Base-by-base conservation (phyloP, 2,113 vertebrate genomes). In the Ptilorrhoa leucosticta region DNA sequence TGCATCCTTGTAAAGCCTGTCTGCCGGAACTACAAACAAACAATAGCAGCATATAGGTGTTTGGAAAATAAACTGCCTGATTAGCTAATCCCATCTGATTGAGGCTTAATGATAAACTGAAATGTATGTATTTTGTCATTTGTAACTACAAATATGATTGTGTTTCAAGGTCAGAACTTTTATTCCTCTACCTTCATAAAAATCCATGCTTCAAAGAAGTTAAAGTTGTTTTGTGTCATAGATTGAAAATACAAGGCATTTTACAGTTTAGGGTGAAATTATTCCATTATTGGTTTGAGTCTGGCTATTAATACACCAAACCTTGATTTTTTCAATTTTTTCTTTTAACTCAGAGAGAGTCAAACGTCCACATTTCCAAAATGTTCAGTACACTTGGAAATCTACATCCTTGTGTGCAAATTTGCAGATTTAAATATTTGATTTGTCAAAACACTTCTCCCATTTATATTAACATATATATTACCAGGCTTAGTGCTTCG, bases 51-150 rank as follows among this genome's bases (percentile, higher is more conserved):
- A 13, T 70, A 24, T 48, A 91, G 94, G 48, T 86, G 69, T 81
- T 80, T 81, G 56, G 82, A 85, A 96, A 96, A 93, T 83, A 92
- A 93, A 47, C 73, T 95, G 82, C 42, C 14, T 78, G 77, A 89
- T 95, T 93, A 94, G 87, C 83, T 97, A 81, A 95, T 95, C 91
- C 91, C 58, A 71, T 96, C 87, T 69, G 40, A 42, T 61, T 27
- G 44, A 68, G 56, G 44, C 39, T 40, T 47, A 81, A 53, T 35
- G 89, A 93, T 89, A 89, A 94, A 94, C 76, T 40, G 63, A 47
- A 64, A 44, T 1, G 3, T 42, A 79, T 1, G 2, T 9, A 51
- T 89, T 95, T 92, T 54, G 70, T 56, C 16, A 4, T 65, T 94
- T 85, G 54, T 84, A 89, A 5, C 39, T 44, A 26, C 31, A 65